These are phyloP conservation scores for Noctuana brunneofusca DNA, from an alignment of 2,888 invertebrate species.

Conservation along the genomic window DNA sequence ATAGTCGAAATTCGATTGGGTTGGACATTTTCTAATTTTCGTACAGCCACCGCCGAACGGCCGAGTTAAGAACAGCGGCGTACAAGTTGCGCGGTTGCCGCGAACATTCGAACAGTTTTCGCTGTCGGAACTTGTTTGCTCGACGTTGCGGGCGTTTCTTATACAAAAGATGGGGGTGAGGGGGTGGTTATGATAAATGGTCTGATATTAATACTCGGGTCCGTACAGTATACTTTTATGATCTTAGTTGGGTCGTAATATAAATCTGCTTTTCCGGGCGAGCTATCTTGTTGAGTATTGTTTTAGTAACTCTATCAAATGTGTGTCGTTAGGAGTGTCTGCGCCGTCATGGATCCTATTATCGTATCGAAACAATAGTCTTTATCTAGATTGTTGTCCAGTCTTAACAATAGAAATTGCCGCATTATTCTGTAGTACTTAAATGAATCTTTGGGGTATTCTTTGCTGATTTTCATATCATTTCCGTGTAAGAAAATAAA, in stretches of 20 bases:
- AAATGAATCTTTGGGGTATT: constrained; percentile 19
- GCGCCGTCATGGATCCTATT: constrained; percentile 18
- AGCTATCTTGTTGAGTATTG: constrained; percentile 38
- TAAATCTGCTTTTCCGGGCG: constrained; percentile 64
- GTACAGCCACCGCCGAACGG: constrained; percentile 75
- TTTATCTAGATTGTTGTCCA: constrained; percentile 14
- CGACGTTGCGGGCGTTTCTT: constrained; percentile 77
- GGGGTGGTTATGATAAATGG: constrained; percentile 77
- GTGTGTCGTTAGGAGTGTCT: constrained; percentile 45
- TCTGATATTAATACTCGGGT: constrained; percentile 76
- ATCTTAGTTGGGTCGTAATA: constrained; percentile 80
- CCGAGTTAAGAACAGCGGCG: constrained; percentile 78
- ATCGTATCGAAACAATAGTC: constrained; percentile 19
- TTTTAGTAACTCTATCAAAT: constrained; percentile 45
- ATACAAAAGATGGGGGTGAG: constrained; percentile 74
- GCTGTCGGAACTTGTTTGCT: constrained; percentile 76
- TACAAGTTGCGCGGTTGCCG: constrained; percentile 77
- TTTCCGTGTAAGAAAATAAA: constrained; percentile 1
- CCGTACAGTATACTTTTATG: constrained; percentile 79
- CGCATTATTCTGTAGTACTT: constrained; percentile 18
- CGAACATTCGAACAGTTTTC: constrained; percentile 76
- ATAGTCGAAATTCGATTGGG: constrained; percentile 43
- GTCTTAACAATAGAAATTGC: constrained; percentile 21
- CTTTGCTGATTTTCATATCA: constrained; percentile 3
- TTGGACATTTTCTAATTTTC: constrained; percentile 74